These are phyloP conservation scores for Eudasyphora cyanicolor DNA, from an alignment of 2,888 invertebrate genomes.

Conservation along the genomic window DNA sequence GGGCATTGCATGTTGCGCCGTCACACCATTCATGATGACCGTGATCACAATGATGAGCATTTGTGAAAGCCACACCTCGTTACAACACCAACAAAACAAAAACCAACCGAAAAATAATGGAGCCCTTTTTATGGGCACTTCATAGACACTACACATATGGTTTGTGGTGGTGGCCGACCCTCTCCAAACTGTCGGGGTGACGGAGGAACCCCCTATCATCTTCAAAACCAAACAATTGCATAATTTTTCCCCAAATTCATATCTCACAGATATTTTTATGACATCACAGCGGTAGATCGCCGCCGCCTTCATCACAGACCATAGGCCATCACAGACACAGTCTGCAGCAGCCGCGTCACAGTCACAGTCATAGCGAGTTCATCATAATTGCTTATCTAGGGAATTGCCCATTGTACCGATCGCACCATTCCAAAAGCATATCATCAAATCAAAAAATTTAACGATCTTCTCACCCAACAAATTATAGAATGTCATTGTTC, in stretches of 20 bases:
- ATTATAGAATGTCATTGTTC: constrained; percentile 24
- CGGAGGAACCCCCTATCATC: constrained; percentile 16
- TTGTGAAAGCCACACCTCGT: constrained; percentile 40
- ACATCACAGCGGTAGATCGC: constrained; percentile 50
- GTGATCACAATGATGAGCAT: constrained; percentile 25
- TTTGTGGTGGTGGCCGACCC: background rate
- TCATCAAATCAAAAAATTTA: constrained; percentile 33
- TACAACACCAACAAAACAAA: constrained; percentile 13
- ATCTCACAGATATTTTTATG: constrained; percentile 49
- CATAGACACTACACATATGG: background rate
- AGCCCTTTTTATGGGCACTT: constrained; percentile 14
- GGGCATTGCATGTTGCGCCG: constrained; percentile 6
- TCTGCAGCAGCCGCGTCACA: background rate
- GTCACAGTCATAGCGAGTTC: constrained; percentile 20
- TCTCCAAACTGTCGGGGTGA: background rate
- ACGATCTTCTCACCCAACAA: constrained; percentile 38
- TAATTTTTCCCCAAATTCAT: constrained; percentile 40
- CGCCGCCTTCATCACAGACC: background rate
- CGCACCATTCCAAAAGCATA: background rate
- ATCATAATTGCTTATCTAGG: constrained; percentile 37
- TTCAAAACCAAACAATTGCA: constrained; percentile 44
- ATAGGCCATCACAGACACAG: too few relatives aligned
- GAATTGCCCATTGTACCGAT: constrained; percentile 5
- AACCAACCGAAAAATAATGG: constrained; percentile 11
- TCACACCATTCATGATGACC: background rate